Evolutionary conservation across 2,888 invertebrate genomes (phyloP).

Genomic region (Pseudolycoriella hygida): DNA sequence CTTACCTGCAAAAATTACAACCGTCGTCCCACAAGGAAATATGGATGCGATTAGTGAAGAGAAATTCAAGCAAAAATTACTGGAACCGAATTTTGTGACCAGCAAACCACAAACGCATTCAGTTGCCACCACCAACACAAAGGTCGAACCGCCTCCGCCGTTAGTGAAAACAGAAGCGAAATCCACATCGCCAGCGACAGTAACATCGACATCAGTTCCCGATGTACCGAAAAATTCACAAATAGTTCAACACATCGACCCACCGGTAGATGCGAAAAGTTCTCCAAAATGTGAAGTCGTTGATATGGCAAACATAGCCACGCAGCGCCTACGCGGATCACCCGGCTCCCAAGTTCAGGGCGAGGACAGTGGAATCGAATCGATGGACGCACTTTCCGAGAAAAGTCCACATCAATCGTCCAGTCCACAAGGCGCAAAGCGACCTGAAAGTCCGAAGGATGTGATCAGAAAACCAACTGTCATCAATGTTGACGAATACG

Average conservation of each 20-base stretch:
- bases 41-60: conserved; percentile 31
- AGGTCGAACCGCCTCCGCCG: not conserved
- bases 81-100: conserved; percentile 24
- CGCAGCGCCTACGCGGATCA: conserved; percentile 22
- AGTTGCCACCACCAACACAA: conserved; percentile 16
- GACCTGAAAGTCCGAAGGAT: conserved; percentile 7
- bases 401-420: conserved; percentile 78
- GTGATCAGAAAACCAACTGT: not conserved
- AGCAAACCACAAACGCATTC: not conserved
- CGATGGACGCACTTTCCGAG: conserved; percentile 85
- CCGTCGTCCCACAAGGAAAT: conserved; percentile 25
- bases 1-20: conserved; percentile 7
- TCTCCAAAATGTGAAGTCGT: conserved; percentile 6
- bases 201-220: not conserved
- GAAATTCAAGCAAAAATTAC: conserved; percentile 37
- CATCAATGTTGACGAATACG: not conserved
- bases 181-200: not conserved
- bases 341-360: conserved; percentile 43
- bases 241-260: not conserved
- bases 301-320: conserved; percentile 6
- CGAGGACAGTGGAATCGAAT: conserved; percentile 82
- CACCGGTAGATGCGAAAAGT: conserved; percentile 4
- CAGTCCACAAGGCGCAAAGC: conserved; percentile 35
- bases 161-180: not conserved
- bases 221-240: not conserved